These are phyloP conservation scores for Calypte anna DNA, from an alignment of 2,113 vertebrate species.

Conservation along the genomic window DNA sequence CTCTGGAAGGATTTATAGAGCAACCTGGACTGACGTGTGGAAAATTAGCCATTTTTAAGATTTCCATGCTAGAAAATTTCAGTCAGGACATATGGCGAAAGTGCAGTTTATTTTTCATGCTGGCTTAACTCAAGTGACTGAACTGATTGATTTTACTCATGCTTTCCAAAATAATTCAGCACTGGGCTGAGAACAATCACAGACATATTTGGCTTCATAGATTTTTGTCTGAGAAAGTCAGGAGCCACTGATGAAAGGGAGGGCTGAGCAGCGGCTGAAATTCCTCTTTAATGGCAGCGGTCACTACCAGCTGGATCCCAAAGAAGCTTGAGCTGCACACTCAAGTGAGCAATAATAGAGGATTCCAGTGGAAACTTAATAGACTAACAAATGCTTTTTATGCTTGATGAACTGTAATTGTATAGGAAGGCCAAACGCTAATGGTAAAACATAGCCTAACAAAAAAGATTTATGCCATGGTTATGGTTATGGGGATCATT, in stretches of 20 bases:
- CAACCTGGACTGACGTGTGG: constrained; percentile 31
- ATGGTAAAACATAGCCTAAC: constrained; percentile 18
- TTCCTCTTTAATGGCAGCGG: not conserved
- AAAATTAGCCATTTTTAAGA: constrained; percentile 58
- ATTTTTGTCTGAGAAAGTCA: constrained; percentile 41
- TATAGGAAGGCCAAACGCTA: constrained; percentile 48
- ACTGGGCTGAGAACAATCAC: not conserved
- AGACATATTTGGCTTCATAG: constrained; percentile 24
- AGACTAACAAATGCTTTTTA: constrained; percentile 56
- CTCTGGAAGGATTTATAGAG: constrained; percentile 39
- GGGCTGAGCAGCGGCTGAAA: not conserved
- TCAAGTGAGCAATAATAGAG: constrained; percentile 45
- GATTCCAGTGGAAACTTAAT: constrained; percentile 65
- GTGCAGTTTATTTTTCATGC: constrained; percentile 36
- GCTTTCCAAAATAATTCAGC: constrained; percentile 48
- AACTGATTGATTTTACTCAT: constrained; percentile 44
- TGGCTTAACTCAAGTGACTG: constrained; percentile 42
- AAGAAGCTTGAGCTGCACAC: constrained; percentile 28
- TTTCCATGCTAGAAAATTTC: constrained; percentile 63
- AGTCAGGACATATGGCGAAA: constrained; percentile 9
- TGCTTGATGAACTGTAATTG: constrained; percentile 63
- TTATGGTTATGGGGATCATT: constrained; percentile 32
- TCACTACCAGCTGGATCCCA: constrained; percentile 35
- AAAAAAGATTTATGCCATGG: constrained; percentile 37
- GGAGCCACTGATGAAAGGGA: not conserved